Conservation (phyloP, 2,888 invertebrate genomes). For the Acanthopleura granulata region DNA sequence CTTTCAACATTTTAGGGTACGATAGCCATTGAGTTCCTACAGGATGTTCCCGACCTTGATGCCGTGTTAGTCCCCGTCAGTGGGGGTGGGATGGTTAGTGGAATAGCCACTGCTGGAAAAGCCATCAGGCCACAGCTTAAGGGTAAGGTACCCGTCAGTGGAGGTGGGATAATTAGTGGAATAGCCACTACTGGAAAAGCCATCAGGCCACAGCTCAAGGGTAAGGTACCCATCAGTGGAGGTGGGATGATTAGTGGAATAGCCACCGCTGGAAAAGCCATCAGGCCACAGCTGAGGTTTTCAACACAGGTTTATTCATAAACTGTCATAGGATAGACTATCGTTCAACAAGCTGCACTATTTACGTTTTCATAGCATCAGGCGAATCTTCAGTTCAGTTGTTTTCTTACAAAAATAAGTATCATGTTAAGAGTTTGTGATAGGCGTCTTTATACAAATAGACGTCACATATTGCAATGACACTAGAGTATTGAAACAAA, state of each 20-base stretch:
- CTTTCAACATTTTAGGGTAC: constrained; percentile 61
- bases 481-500: too few species aligned
- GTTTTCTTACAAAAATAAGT: too few species aligned
- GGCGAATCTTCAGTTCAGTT: too few species aligned
- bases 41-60: constrained; percentile 70
- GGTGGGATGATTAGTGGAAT: constrained; percentile 71
- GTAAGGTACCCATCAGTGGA: constrained; percentile 70
- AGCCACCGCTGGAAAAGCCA: constrained; percentile 65
- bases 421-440: too few species aligned
- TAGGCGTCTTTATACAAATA: too few species aligned
- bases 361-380: too few species aligned
- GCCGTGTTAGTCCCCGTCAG: constrained; percentile 70
- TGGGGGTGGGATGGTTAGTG: constrained; percentile 70
- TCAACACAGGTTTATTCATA: too few species aligned
- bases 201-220: constrained; percentile 66
- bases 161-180: constrained; percentile 71
- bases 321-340: too few species aligned
- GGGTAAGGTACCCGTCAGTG: constrained; percentile 69
- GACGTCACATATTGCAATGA: too few species aligned
- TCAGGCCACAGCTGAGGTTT: constrained; percentile 67
- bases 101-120: constrained; percentile 69
- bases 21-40: constrained; percentile 69
- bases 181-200: constrained; percentile 68
- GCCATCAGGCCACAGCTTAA: constrained; percentile 65
- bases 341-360: too few species aligned